Percentiles rank a stretch among this genome's conserved stretches.
phyloP scores from a whole-genome alignment of 2,888 invertebrate genomes.

The Brassicogethes aeneus region DNA sequence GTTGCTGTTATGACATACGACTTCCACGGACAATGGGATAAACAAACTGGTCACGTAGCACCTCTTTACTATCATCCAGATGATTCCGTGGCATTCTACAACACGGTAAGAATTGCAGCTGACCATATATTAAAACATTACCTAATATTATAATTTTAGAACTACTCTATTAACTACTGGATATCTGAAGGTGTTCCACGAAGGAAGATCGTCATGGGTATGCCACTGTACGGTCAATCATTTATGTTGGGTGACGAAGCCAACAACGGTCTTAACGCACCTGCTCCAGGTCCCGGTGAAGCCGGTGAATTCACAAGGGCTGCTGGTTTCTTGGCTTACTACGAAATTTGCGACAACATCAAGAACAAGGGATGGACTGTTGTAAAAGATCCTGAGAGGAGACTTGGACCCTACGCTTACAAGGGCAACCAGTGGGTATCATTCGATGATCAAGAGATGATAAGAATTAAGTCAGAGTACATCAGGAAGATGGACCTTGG shows the following conservation, averaged over 20 bases:
- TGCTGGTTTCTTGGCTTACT: slow-evolving; percentile 80
- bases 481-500: slow-evolving; percentile 68
- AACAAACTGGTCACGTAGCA: slow-evolving; percentile 83
- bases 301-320: slow-evolving; percentile 81
- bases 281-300: slow-evolving; percentile 67
- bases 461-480: slow-evolving; percentile 69
- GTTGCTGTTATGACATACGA: slow-evolving; percentile 91
- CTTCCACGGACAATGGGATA: slow-evolving; percentile 88
- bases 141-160: slow-evolving; percentile 47
- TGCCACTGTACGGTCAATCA: slow-evolving; percentile 83
- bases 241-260: slow-evolving; percentile 58
- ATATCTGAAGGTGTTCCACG: slow-evolving; percentile 74
- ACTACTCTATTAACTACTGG: slow-evolving; percentile 85
- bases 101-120: slow-evolving; percentile 51
- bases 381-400: slow-evolving; percentile 63
- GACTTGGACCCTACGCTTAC: slow-evolving; percentile 84
- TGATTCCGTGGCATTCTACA: slow-evolving; percentile 73
- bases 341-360: slow-evolving; percentile 83
- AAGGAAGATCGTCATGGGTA: slow-evolving; percentile 76
- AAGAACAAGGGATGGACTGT: slow-evolving; percentile 70
- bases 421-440: slow-evolving; percentile 88
- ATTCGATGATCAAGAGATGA: slow-evolving; percentile 74
- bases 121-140: slow-evolving; percentile 26
- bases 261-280: slow-evolving; percentile 61
- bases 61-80: slow-evolving; percentile 76